phyloP scores from a whole-genome alignment of 2,888 invertebrate species.

The Caenorhabditis zanzibari region DNA sequence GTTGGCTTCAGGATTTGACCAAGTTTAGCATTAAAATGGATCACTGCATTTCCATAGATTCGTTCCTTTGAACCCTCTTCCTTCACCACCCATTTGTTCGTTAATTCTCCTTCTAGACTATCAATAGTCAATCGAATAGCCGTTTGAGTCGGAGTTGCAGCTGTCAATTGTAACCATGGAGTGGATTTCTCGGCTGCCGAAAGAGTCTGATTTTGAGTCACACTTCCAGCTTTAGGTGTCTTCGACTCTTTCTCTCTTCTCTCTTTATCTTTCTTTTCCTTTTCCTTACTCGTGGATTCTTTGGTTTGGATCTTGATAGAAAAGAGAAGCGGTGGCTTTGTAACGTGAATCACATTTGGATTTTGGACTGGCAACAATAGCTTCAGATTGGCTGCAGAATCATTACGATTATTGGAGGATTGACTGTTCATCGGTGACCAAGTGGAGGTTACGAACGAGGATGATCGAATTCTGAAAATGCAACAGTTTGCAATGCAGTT shows the following conservation, averaged over 20 bases:
- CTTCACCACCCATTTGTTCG: slow-evolving; percentile 84
- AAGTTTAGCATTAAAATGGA: slow-evolving; percentile 95
- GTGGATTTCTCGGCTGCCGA: slow-evolving; percentile 59
- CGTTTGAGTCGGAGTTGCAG: slow-evolving; percentile 97
- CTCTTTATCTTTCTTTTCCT: slow-evolving; percentile 1
- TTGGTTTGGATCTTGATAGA: slow-evolving; percentile 59
- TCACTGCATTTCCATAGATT: slow-evolving; percentile 88
- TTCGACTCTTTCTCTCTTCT: slow-evolving; percentile 3
- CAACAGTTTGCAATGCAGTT: too few relatives aligned
- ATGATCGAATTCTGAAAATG: slow-evolving; percentile 47
- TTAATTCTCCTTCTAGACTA: slow-evolving; percentile 90
- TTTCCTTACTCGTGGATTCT: slow-evolving; percentile 25
- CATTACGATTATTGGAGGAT: slow-evolving; percentile 9
- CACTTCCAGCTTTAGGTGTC: background rate
- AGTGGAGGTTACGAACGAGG: slow-evolving; percentile 44
- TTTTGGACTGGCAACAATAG: slow-evolving; percentile 32
- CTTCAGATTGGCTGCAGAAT: slow-evolving; percentile 42
- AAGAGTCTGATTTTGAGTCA: background rate
- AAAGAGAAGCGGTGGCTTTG: slow-evolving; percentile 64
- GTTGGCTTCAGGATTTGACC: slow-evolving; percentile 87
- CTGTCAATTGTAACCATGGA: slow-evolving; percentile 93
- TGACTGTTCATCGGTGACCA: slow-evolving; percentile 22
- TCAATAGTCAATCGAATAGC: slow-evolving; percentile 97
- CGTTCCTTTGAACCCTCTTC: slow-evolving; percentile 77
- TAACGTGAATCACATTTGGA: background rate